Base-by-base conservation (phyloP, 2,888 invertebrate species). In the Drosophila mimica region DNA sequence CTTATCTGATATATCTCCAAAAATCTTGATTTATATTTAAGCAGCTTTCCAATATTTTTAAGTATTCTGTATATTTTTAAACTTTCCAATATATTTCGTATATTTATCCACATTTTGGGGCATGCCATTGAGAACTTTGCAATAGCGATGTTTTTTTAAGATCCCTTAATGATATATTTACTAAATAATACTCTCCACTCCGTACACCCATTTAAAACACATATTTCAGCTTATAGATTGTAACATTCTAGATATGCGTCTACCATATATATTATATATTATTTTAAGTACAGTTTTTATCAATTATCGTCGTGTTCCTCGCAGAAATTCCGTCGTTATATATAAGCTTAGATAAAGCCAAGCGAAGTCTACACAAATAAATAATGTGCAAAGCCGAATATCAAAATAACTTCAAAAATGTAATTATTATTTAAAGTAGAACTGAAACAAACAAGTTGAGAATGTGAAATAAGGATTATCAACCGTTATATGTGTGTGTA, bases 261-360 rank as follows among this genome's bases (percentile, higher is more conserved):
- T 83, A 83, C 64, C 71, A 71, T 57, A 74, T 71, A 65, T 70
- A 72, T 60, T 70, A 72, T 60, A 76, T 68, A 69, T 69, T 74
- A 40, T 58, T 68, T 77, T 79, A 79, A 86, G 75, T 81, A 83
- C 51, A 71, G 51, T 81, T 72, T 70, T 64, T 70, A 75, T 71
- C 30, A 68, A 80, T 82, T 75, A 73, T 83, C 70, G 76, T 81
- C 82, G 89, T 89, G 91, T 91, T 91, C 91, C 91, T 92, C 87
- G 83, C 81, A 88, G 87, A 82, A 74, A 91, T 88, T 91, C 91
- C 91, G 91, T 91, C 91, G 90, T 75, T 79, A 85, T 79, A 54
- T 31, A 84, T 88, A 89, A 90, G 74, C 74, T 81, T 78, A 88
- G 82, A 82, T 88, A 78, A 71, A 60, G 58, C 52, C 17, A 48